Base-by-base conservation (phyloP, 2,888 invertebrate species). In the Creontiades dilutus region DNA sequence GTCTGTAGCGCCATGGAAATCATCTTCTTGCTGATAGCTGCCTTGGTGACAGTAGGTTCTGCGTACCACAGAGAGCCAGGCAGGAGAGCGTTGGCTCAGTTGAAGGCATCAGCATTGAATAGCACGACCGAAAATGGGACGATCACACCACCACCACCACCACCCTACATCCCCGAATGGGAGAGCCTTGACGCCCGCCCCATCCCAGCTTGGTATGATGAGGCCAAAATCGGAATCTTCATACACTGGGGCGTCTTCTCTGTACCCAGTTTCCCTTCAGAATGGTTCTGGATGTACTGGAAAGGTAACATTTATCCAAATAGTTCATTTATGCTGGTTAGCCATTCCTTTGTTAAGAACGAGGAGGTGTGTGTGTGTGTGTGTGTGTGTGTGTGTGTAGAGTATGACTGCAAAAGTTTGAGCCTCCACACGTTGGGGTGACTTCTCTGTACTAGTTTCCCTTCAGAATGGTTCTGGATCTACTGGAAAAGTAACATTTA, bases 251-350 rank as follows among this genome's bases (percentile, higher is more conserved):
- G 98, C 0, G 97, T 98, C 0, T 99, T 96, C 93, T 96, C 97
- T 0, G 98, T 98, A 14, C 98, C 98, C 0, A 96, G 97, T 93
- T 97, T 96, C 93, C 95, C 96, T 0, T 95, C 96, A 0, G 98
- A 98, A 94, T 99, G 98, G 99, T 98, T 98, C 93, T 98, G 98
- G 98, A 94, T 93, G 28, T 94, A 96, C 92, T 98, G 97, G 98
- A 94, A 95, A 94, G 94, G 96, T 96, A 94, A 93, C 93, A 92
- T 12, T 16, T 14, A 16, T 11, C 16, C 3, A 52, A 52, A 52
- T 52, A 52, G 1, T 52, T 37, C 7, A 37, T 37, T 37, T 7
- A 37, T 37, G 37, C 37, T 37, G 37, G 7, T n/a, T 37, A 37
- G 7, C 37, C 37, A 37, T 37, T 7, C 2, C 7, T 37, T 37